A percentile compares a stretch with the other conserved stretches of the same genome.
phyloP scores from a whole-genome alignment of 2,113 vertebrate genomes.

The Naja naja region DNA sequence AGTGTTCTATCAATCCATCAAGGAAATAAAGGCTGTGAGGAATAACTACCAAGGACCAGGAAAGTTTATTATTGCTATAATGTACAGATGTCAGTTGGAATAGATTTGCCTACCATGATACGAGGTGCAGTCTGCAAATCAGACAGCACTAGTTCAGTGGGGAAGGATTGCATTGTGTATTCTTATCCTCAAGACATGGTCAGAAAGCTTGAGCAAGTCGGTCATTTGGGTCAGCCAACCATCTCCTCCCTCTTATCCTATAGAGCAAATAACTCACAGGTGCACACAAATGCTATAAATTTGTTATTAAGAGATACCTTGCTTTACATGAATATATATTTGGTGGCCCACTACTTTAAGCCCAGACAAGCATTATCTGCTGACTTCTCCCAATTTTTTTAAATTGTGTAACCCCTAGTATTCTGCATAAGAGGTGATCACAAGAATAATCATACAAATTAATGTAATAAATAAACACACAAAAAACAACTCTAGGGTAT shows the following conservation, averaged over 20 bases:
- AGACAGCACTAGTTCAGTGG: neutral
- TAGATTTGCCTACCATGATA: neutral
- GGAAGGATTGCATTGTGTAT: neutral
- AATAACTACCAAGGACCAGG: neutral
- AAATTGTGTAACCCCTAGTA: neutral
- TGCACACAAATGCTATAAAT: neutral
- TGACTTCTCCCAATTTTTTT: neutral
- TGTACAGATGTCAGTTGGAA: neutral
- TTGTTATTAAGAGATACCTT: neutral
- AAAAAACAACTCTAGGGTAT: neutral
- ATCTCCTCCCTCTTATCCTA: neutral
- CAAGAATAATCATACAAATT: neutral
- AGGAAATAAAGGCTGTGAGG: neutral
- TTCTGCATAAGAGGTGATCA: neutral
- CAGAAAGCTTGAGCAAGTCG: neutral
- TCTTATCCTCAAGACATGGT: neutral
- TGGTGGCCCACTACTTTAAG: neutral
- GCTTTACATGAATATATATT: neutral
- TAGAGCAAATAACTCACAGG: neutral
- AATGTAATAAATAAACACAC: neutral
- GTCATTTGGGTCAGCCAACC: neutral
- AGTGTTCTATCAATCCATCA: neutral
- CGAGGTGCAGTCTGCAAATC: neutral
- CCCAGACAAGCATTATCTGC: neutral
- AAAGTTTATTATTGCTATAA: neutral